These are phyloP conservation scores for Empis stercorea DNA, from an alignment of 2,888 invertebrate genomes.

Conservation along the genomic window DNA sequence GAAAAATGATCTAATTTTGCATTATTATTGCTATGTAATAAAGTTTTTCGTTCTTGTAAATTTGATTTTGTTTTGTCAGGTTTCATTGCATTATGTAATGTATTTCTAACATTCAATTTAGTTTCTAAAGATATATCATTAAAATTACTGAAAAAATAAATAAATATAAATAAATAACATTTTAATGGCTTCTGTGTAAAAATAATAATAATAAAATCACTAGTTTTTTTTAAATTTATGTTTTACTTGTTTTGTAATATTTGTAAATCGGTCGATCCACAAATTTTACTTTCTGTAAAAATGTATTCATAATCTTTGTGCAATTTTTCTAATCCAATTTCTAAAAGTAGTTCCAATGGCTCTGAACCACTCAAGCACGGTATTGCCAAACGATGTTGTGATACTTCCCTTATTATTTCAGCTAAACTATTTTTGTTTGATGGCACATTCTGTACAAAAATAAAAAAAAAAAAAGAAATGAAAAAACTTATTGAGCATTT, in stretches of 20 bases:
- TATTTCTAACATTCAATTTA: conserved; percentile 27
- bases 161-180: background rate
- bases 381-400: conserved; percentile 33
- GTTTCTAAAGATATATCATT: background rate
- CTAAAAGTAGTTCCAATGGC: conserved; percentile 33
- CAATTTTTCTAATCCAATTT: conserved; percentile 35
- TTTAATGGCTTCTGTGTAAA: background rate
- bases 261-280: conserved; percentile 22
- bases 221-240: background rate
- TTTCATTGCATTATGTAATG: conserved; percentile 26
- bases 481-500: no score
- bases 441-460: no score
- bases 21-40: conserved; percentile 23
- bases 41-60: conserved; percentile 22
- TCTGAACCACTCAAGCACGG: conserved; percentile 32
- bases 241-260: conserved; percentile 6
- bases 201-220: background rate
- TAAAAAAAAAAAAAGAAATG: background rate
- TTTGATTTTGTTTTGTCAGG: conserved; percentile 13
- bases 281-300: conserved; percentile 31
- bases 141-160: background rate
- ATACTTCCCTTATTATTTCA: conserved; percentile 32
- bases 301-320: conserved; percentile 34
- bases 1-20: conserved; percentile 13
- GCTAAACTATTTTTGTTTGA: conserved; percentile 33